Percentiles rank a stretch among this genome's conserved stretches.
Conservation (phyloP, 1,140 invertebrate genomes). For the Maniola jurtina region DNA sequence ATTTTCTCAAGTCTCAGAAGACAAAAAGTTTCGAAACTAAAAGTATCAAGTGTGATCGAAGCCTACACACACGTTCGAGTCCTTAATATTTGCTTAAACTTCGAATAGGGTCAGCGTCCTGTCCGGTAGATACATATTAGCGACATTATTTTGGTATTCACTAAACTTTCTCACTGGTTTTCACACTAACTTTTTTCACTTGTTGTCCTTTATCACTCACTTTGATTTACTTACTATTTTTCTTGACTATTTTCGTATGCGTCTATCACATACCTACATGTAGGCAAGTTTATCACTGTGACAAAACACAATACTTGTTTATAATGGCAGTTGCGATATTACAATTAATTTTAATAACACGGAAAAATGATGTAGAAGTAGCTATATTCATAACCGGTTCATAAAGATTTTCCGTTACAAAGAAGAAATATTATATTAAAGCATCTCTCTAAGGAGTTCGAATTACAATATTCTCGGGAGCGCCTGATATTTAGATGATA, state of each 20-base stretch:
- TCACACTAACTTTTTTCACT: slow-evolving; percentile 2
- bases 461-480: slow-evolving; percentile 1
- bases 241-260: not conserved
- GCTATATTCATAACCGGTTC: not conserved
- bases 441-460: not conserved
- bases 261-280: too few species aligned
- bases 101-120: slow-evolving; percentile 64
- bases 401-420: slow-evolving; percentile 4
- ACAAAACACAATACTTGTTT: slow-evolving; percentile 18
- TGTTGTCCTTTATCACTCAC: slow-evolving; percentile 4
- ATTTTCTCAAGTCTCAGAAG: not conserved
- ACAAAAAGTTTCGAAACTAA: not conserved
- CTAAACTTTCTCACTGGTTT: slow-evolving; percentile 17
- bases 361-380: not conserved
- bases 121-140: slow-evolving; percentile 58
- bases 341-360: slow-evolving; percentile 12
- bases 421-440: not conserved
- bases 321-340: slow-evolving; percentile 51
- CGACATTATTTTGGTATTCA: slow-evolving; percentile 43
- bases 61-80: slow-evolving; percentile 40
- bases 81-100: slow-evolving; percentile 44
- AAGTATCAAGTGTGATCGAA: slow-evolving; percentile 43
- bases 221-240: slow-evolving; percentile 18
- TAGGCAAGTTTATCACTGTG: slow-evolving; percentile 7
- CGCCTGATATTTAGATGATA: slow-evolving; percentile 20